These are phyloP conservation scores for Harpegnathos saltator DNA, from an alignment of 1,140 invertebrate species.

Conservation along the genomic window DNA sequence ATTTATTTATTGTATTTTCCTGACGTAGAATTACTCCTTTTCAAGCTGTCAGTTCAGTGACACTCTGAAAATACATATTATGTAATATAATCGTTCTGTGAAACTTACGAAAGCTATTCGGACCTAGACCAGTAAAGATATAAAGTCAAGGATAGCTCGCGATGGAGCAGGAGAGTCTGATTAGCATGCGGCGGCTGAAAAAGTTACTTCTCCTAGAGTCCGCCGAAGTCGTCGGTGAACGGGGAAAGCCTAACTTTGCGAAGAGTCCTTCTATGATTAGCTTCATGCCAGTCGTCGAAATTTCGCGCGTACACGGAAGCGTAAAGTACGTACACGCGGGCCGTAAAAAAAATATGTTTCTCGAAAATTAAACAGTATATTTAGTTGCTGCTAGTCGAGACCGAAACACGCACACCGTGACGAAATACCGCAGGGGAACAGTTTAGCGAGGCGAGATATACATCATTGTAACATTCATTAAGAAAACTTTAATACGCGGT, in stretches of 20 bases:
- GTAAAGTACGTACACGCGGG: too few species aligned
- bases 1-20: too few species aligned
- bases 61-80: too few species aligned
- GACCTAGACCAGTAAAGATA: constrained; percentile 18
- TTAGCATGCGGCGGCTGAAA: constrained; percentile 73
- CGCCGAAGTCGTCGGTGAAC: constrained; percentile 66
- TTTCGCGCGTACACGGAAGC: constrained; percentile 50
- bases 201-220: constrained; percentile 73
- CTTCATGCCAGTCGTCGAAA: constrained; percentile 74
- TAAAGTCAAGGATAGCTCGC: constrained; percentile 24
- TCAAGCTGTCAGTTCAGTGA: too few species aligned
- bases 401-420: background rate
- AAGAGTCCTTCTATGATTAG: constrained; percentile 73
- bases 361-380: constrained; percentile 74
- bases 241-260: constrained; percentile 60
- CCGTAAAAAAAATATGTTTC: constrained; percentile 78
- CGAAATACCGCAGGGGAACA: constrained; percentile 25
- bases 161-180: constrained; percentile 65
- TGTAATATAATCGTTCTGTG: background rate
- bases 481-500: background rate
- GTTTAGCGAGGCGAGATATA: constrained; percentile 21
- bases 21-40: too few species aligned
- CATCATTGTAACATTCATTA: background rate
- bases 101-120: background rate
- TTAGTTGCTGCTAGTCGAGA: constrained; percentile 41